Conservation (phyloP, 1,140 invertebrate species). For the Ephestia elutella region DNA sequence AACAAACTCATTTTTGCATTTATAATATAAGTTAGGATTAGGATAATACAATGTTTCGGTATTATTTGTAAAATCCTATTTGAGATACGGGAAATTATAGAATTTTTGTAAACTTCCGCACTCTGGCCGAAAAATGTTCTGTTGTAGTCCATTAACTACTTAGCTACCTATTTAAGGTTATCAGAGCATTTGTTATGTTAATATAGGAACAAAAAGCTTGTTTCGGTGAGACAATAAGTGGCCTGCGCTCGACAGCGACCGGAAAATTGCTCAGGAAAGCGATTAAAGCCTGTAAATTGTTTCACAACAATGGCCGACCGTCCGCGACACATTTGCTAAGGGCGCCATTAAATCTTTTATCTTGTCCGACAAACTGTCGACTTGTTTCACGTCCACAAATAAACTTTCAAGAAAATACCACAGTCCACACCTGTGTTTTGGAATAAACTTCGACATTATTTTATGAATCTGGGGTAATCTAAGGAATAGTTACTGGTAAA, state of each 20-base stretch:
- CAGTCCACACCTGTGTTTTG: neutral
- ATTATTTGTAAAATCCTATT: no score
- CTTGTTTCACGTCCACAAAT: neutral
- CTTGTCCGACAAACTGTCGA: conserved; percentile 12
- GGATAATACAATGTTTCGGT: no score
- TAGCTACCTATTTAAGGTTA: neutral
- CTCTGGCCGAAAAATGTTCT: no score
- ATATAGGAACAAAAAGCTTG: conserved; percentile 23
- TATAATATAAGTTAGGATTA: no score
- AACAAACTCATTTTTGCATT: no score
- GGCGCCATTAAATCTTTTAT: conserved; percentile 37
- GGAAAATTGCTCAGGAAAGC: conserved; percentile 36
- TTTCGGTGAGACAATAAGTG: conserved; percentile 28
- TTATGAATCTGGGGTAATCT: no score
- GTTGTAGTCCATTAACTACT: no score
- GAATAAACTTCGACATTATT: neutral
- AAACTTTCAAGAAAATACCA: neutral
- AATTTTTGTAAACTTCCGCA: no score
- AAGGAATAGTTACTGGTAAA: no score
- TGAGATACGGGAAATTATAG: no score
- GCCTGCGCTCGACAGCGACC: conserved; percentile 26
- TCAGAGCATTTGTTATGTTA: neutral
- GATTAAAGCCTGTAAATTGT: conserved; percentile 36
- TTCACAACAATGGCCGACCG: conserved; percentile 32
- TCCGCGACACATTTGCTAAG: conserved; percentile 26